Conservation (phyloP, 2,797 vertebrate species). For the Pangasius krempfi region DNA sequence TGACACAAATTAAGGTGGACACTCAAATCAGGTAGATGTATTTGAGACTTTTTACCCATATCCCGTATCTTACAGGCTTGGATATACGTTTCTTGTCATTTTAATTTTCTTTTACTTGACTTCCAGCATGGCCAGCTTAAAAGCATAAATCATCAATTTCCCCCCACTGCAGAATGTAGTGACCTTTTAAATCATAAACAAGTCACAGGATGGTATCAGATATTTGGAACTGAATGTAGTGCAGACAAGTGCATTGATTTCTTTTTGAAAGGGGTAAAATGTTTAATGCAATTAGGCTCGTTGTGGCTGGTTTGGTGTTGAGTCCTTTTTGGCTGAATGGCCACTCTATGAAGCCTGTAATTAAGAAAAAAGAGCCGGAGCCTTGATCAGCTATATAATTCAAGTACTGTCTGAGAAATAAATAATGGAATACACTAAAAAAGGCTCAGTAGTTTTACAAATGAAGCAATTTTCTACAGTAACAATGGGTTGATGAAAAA, state of each 20-base stretch:
- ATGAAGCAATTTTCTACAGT: slow-evolving; percentile 35
- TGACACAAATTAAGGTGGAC: background rate
- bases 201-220: slow-evolving; percentile 18
- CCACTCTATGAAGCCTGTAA: slow-evolving; percentile 50
- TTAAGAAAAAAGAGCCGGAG: slow-evolving; percentile 49
- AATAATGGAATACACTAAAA: slow-evolving; percentile 45
- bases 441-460: slow-evolving; percentile 40
- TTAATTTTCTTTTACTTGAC: background rate
- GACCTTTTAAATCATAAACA: slow-evolving; percentile 14
- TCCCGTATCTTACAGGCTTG: background rate
- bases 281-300: slow-evolving; percentile 43
- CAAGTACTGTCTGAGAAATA: slow-evolving; percentile 36
- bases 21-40: background rate
- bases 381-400: slow-evolving; percentile 38
- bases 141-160: slow-evolving; percentile 22
- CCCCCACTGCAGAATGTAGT: slow-evolving; percentile 13
- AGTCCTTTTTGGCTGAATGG: slow-evolving; percentile 45
- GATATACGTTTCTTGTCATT: background rate
- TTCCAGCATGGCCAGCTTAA: background rate
- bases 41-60: background rate
- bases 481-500: slow-evolving; percentile 25
- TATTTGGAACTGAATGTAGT: slow-evolving; percentile 22
- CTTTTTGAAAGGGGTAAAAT: slow-evolving; percentile 38
- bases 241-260: slow-evolving; percentile 41
- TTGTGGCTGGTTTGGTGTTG: slow-evolving; percentile 35